Conservation (phyloP, 1,140 invertebrate genomes). For the Ceratitis capitata region DNA sequence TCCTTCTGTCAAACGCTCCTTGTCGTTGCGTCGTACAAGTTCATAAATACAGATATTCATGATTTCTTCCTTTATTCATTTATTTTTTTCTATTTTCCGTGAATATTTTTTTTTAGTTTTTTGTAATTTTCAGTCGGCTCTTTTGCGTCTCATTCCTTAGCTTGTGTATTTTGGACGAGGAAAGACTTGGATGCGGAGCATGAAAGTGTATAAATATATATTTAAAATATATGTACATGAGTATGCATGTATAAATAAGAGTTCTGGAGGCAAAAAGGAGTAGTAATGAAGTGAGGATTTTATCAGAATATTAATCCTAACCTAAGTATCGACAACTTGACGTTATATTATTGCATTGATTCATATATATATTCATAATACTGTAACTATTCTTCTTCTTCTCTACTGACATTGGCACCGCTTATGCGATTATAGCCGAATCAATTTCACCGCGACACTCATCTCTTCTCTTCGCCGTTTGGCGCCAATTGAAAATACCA, state of each 20-base stretch:
- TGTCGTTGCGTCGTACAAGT: neutral
- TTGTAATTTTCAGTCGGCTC: neutral
- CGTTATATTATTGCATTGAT: neutral
- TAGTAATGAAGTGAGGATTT: neutral
- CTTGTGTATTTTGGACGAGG: neutral
- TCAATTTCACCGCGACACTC: no score
- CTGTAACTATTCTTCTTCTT: no score
- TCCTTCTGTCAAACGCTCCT: neutral
- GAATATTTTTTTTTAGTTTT: neutral
- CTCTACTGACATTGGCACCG: no score
- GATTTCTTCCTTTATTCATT: slow-evolving; percentile 22
- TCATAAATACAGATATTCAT: slow-evolving; percentile 2
- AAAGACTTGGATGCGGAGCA: neutral
- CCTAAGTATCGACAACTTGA: neutral
- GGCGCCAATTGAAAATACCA: no score
- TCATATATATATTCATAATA: no score
- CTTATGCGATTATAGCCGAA: no score
- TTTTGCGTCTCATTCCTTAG: neutral
- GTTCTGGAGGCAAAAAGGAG: neutral
- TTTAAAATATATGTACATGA: no score
- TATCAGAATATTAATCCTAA: neutral
- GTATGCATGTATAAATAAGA: neutral
- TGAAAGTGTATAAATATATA: no score
- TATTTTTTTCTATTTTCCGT: neutral
- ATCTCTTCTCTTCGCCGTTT: no score